Evolutionary conservation across 2,113 vertebrate genomes (phyloP), one percentile per base, ranked within the genome.

Genomic region (Archilochus colubris): DNA sequence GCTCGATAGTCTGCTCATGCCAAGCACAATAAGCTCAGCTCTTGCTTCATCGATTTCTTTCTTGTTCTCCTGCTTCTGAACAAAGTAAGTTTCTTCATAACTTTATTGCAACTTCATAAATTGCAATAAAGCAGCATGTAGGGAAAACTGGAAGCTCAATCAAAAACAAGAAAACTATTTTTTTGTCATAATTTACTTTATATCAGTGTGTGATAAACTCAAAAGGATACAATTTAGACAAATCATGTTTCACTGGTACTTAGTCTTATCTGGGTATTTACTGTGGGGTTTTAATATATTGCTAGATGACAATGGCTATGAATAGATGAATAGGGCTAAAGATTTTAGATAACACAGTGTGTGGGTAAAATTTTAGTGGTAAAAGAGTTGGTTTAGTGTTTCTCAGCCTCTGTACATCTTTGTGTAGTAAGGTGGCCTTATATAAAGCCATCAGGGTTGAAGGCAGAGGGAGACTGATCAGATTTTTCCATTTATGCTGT

Each of bases 31-130:
- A 27, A 75, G 63, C 91, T 88, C 93, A 80, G 91, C 88, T 94
- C 73, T 61, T 84, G 76, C 66, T 80, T 94, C 7, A n/a, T 94
- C 92, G 67, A 84, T 92, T 96, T 91, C 92, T 93, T 91, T 87
- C 86, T 95, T 88, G 88, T 75, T 93, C 38, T 90, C 8, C 28
- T 11, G 14, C 50, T 96, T 96, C 76, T 18, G 14, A 94, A 82
- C 80, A 82, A 88, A 86, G 95, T 82, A 89, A 95, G 55, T 94
- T 80, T 83, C 86, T 83, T 91, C 30, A 9, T 86, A 92, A 93
- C 4, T 0, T 40, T 40, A 40, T 40, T 40, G 40, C 40, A 40
- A 40, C 36, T 38, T 38, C 36, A 38, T 38, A 38, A 94, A 61
- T 59, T 48, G 17, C 38, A 83, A 14, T 82, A 69, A 88, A 62